A percentile compares a stretch with the other conserved stretches of the same genome.
Evolutionary conservation across 2,113 vertebrate species (phyloP).

Genomic region (Pseudopodoces humilis): DNA sequence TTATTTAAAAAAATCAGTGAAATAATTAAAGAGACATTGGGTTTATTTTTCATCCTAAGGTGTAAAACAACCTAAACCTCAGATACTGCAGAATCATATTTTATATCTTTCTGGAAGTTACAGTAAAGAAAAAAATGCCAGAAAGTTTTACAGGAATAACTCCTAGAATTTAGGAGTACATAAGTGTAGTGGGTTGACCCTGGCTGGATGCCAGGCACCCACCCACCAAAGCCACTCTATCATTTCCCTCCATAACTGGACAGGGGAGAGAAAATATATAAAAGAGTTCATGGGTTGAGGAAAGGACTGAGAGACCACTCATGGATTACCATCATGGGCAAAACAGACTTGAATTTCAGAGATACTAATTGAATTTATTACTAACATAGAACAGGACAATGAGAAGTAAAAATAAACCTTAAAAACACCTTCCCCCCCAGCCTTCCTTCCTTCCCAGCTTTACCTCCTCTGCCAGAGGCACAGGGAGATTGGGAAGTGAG

Average conservation of each 20-base stretch:
- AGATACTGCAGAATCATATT: neutral
- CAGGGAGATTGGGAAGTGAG: neutral
- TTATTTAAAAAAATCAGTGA: neutral
- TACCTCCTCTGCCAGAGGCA: neutral
- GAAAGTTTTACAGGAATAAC: neutral
- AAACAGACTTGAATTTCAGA: neutral
- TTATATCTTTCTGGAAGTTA: neutral
- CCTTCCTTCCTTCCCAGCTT: neutral
- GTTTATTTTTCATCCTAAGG: neutral
- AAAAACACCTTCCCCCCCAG: neutral
- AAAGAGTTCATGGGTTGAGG: neutral
- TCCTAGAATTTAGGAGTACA: neutral
- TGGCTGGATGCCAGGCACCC: neutral
- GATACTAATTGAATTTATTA: neutral
- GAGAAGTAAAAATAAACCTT: neutral
- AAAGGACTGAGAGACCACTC: neutral
- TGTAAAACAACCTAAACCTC: neutral
- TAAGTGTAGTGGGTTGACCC: neutral
- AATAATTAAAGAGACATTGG: neutral
- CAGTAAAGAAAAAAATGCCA: neutral
- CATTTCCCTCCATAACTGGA: neutral
- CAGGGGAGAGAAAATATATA: neutral
- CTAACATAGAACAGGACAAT: neutral
- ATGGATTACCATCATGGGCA: rapidly evolving
- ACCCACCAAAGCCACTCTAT: neutral